phyloP scores from a whole-genome alignment of 2,888 invertebrate genomes.

The Ganaspis brasiliensis region DNA sequence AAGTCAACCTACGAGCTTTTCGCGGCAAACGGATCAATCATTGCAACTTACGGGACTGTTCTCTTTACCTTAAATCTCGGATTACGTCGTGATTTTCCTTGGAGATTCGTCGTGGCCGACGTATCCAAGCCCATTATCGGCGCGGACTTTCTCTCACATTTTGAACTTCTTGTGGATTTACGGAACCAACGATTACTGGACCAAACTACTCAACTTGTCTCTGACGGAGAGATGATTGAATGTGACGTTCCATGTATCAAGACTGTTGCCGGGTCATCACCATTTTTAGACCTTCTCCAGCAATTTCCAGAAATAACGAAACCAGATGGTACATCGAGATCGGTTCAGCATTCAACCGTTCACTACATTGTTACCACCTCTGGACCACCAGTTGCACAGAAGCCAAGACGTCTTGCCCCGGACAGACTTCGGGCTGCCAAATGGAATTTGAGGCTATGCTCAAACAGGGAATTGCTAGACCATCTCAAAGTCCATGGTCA shows the following conservation, averaged over 20 bases:
- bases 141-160: slow-evolving; percentile 68
- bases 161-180: slow-evolving; percentile 32
- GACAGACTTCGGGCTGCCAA: slow-evolving; percentile 71
- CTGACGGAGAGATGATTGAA: neutral
- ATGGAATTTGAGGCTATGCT: slow-evolving; percentile 71
- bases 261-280: neutral
- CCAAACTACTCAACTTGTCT: neutral
- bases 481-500: slow-evolving; percentile 74
- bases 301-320: slow-evolving; percentile 46
- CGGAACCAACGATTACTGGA: slow-evolving; percentile 46
- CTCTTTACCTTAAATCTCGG: slow-evolving; percentile 65
- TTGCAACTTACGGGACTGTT: slow-evolving; percentile 67
- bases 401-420: slow-evolving; percentile 71
- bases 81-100: slow-evolving; percentile 65
- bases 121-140: slow-evolving; percentile 73
- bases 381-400: slow-evolving; percentile 71
- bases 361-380: slow-evolving; percentile 69
- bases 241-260: slow-evolving; percentile 23
- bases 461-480: slow-evolving; percentile 76
- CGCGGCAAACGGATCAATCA: slow-evolving; percentile 70
- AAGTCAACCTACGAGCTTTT: slow-evolving; percentile 61
- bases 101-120: slow-evolving; percentile 72
- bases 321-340: slow-evolving; percentile 51
- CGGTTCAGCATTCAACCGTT: slow-evolving; percentile 44
- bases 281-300: slow-evolving; percentile 29